Evolutionary conservation across 2,113 vertebrate species (phyloP).

Genomic region (Cariama cristata): DNA sequence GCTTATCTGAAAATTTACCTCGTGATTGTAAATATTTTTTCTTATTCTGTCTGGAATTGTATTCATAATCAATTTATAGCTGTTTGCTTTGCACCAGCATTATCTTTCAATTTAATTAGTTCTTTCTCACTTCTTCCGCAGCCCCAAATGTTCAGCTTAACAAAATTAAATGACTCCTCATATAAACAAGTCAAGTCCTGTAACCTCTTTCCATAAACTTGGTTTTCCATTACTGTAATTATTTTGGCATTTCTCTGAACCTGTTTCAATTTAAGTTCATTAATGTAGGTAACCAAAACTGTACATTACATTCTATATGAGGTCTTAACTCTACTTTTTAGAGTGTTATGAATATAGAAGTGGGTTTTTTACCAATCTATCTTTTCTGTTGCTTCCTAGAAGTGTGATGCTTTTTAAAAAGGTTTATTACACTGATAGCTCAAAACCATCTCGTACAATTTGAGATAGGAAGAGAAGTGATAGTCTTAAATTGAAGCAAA

Average conservation of each 20-base stretch:
- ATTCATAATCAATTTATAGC: background rate
- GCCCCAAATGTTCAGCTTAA: background rate
- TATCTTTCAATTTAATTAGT: slow-evolving; percentile 17
- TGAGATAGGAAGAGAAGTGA: background rate
- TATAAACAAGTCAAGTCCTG: slow-evolving; percentile 21
- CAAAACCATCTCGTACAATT: background rate
- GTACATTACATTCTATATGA: background rate
- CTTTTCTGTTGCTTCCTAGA: background rate
- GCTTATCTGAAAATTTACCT: background rate
- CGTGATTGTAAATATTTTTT: background rate
- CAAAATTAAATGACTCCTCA: slow-evolving; percentile 6
- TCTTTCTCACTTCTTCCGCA: background rate
- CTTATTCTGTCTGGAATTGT: background rate
- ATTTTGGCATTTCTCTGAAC: slow-evolving; percentile 33
- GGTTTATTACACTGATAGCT: background rate
- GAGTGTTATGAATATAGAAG: background rate
- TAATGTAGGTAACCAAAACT: background rate
- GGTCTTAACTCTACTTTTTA: background rate
- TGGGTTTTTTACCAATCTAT: background rate
- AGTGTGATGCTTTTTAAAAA: background rate
- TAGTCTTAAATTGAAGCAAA: background rate
- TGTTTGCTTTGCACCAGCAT: background rate
- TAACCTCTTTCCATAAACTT: background rate
- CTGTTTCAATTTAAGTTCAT: background rate
- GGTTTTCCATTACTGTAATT: slow-evolving; percentile 22